Conservation (phyloP, 2,113 vertebrate genomes). For the Nerophis lumbriciformis region DNA sequence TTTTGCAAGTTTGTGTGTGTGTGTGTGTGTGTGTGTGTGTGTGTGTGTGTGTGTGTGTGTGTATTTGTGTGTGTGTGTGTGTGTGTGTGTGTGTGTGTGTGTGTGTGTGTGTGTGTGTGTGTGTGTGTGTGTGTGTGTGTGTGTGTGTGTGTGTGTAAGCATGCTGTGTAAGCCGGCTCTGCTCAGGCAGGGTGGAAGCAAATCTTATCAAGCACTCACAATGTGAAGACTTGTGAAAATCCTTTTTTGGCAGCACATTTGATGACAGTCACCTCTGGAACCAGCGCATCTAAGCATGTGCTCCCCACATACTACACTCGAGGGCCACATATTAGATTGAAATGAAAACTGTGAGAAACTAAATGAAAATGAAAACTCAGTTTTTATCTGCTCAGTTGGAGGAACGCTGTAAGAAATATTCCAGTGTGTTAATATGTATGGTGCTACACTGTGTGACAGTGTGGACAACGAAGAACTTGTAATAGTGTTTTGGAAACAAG, state of each 20-base stretch:
- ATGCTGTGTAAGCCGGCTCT: conserved; percentile 27
- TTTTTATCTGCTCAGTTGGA: too few relatives aligned
- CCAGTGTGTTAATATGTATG: too few relatives aligned
- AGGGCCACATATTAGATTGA: neutral
- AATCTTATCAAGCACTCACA: conserved; percentile 42
- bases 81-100: conserved; percentile 1
- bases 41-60: conserved; percentile 5
- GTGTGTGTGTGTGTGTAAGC: conserved; percentile 10
- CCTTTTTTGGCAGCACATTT: conserved; percentile 14
- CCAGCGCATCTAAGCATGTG: conserved; percentile 15
- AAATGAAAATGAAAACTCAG: too few relatives aligned
- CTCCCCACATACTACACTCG: conserved; percentile 10
- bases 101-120: conserved; percentile 8
- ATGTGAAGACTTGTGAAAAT: conserved; percentile 29
- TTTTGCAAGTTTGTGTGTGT: neutral
- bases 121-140: conserved; percentile 6
- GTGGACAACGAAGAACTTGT: too few relatives aligned
- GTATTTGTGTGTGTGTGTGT: conserved; percentile 11
- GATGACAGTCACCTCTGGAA: conserved; percentile 19
- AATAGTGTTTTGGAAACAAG: too few relatives aligned
- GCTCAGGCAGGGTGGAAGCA: conserved; percentile 23
- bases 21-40: conserved; percentile 2
- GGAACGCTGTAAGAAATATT: too few relatives aligned
- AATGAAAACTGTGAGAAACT: too few relatives aligned
- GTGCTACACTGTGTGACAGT: too few relatives aligned